phyloP scores from a whole-genome alignment of 2,888 invertebrate species.

The Silvanus unidentatus region DNA sequence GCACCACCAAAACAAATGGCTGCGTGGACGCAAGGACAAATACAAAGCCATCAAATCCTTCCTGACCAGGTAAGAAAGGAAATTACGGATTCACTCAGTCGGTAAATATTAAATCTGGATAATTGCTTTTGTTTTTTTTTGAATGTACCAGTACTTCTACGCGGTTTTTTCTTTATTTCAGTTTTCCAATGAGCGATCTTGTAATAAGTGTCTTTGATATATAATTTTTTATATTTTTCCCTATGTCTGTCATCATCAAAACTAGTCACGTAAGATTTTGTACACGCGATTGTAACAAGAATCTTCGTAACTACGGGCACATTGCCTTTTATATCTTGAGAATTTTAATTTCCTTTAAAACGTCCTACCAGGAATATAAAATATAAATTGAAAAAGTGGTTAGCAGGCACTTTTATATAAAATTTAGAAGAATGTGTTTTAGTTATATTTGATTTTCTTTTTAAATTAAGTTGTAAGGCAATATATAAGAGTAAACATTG shows the following conservation, averaged over 20 bases:
- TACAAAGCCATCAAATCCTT: conserved; percentile 38
- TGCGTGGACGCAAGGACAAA: conserved; percentile 59
- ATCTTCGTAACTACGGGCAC: conserved; percentile 21
- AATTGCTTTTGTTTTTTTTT: neutral
- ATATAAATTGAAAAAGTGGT: neutral
- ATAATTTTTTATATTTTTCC: neutral
- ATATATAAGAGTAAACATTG: too few species aligned
- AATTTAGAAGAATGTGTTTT: too few species aligned
- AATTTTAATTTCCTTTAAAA: neutral
- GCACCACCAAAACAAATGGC: conserved; percentile 68
- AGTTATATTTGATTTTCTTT: too few species aligned
- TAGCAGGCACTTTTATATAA: too few species aligned
- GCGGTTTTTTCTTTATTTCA: neutral
- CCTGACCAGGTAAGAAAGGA: conserved; percentile 46
- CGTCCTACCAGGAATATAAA: neutral
- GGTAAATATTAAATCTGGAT: conserved; percentile 2
- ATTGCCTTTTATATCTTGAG: conserved; percentile 15
- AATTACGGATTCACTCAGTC: too few species aligned
- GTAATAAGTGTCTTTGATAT: conserved; percentile 14
- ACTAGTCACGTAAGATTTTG: conserved; percentile 4
- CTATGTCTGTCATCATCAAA: conserved; percentile 16
- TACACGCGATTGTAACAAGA: conserved; percentile 21
- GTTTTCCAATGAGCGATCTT: neutral
- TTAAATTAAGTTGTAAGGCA: too few species aligned
- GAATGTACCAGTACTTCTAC: too few species aligned